Evolutionary conservation across 2,888 invertebrate genomes (phyloP), one percentile per base, ranked within the genome.

Genomic region (Calameuta pallipes): DNA sequence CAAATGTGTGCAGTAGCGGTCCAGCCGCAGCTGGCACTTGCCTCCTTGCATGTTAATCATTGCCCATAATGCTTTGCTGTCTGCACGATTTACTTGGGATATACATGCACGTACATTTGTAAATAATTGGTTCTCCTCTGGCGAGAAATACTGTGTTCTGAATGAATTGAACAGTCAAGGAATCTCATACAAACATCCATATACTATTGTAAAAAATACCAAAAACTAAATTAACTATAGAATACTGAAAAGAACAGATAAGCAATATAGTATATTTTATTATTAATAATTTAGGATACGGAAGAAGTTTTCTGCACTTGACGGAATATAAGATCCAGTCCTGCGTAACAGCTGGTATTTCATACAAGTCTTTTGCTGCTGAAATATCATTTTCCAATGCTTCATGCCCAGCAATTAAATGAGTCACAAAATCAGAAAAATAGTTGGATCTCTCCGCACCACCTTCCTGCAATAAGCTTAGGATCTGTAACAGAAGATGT

Each of bases 291-390:
- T 84, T 91, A 92, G 92, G 93, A 92, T 94, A 94, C 94, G 94
- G 94, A 78, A 95, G 90, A 80, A 93, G 90, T 85, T 92, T 93
- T 76, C 92, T 93, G 90, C 94, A 94, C 88, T 93, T 93, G 31
- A 92, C 92, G 69, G 94, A 94, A 81, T 93, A 90, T 56, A 90
- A 91, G 80, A 98, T 96, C 98, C 98, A 99, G 91, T 95, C 94
- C 88, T 95, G 95, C 71, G 95, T 96, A 78, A 98, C 96, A 83
- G 98, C 97, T 81, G 98, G 98, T 78, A 98, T 95, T 92, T 97
- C 98, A 92, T 98, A 99, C 30, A 99, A 94, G 90, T 99, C 98
- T 90, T 96, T 95, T 13, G 98, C 98, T 92, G 98, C 97, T 79
- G 95, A 95, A 86, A 98, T 94, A 91, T 98, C 98, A 88, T 95